phyloP scores from a whole-genome alignment of 2,113 vertebrate genomes.

The Osmerus eperlanus region DNA sequence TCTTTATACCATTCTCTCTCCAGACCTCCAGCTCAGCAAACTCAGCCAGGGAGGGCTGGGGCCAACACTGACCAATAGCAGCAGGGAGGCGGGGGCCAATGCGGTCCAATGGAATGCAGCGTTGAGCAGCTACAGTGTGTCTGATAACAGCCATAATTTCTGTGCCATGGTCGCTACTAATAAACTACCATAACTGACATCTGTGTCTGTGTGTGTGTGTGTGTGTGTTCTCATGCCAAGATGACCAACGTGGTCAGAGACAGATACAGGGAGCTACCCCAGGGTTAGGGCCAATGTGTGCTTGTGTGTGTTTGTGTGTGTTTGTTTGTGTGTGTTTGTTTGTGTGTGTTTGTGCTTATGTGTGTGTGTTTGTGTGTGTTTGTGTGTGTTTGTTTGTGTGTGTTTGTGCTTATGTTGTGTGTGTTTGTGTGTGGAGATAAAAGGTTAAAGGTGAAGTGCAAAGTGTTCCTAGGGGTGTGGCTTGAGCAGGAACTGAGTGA shows the following conservation, averaged over 20 bases:
- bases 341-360: slow-evolving; percentile 1
- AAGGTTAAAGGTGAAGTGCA: background rate
- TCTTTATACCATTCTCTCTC: background rate
- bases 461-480: slow-evolving; percentile 1
- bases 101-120: slow-evolving; percentile 16
- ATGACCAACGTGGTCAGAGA: background rate
- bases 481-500: background rate
- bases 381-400: background rate
- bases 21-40: background rate
- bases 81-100: too few relatives aligned
- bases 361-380: background rate
- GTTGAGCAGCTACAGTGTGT: background rate
- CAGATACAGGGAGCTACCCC: background rate
- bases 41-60: background rate
- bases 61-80: background rate
- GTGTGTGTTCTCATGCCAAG: background rate
- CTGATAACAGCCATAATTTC: background rate
- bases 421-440: background rate
- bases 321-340: background rate
- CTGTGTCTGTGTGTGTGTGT: background rate
- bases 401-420: background rate
- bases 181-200: background rate
- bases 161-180: background rate
- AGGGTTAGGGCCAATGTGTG: background rate
- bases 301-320: background rate